Evolutionary conservation across 2,888 invertebrate genomes (phyloP).

Genomic region (Microchrysa polita): DNA sequence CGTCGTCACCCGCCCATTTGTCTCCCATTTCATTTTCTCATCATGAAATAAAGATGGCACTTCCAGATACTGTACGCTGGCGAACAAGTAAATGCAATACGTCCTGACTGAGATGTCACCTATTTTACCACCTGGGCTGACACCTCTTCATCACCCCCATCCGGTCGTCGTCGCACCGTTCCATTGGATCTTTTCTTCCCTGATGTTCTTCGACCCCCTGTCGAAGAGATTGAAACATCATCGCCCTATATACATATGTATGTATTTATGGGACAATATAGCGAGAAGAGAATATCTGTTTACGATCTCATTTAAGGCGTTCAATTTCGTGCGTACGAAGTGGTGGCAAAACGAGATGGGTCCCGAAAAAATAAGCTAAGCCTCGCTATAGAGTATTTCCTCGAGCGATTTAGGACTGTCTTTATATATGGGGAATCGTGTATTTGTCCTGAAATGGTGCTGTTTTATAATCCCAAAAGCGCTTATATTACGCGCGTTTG

Average conservation of each 20-base stretch:
- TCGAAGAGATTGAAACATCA: background rate
- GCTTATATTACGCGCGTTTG: conserved; percentile 24
- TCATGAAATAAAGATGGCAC: background rate
- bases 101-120: conserved; percentile 38
- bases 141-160: background rate
- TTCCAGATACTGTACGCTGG: background rate
- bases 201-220: background rate
- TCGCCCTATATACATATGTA: background rate
- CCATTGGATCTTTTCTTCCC: conserved; percentile 6
- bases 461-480: conserved; percentile 41
- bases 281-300: conserved; percentile 27
- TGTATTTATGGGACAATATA: background rate
- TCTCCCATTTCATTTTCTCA: background rate
- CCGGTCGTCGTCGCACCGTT: background rate
- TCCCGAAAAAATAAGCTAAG: background rate
- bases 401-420: conserved; percentile 40
- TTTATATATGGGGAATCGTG: conserved; percentile 41
- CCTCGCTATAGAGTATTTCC: background rate
- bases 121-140: conserved; percentile 29
- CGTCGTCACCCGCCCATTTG: background rate
- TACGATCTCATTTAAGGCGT: conserved; percentile 32
- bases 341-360: background rate
- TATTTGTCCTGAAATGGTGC: conserved; percentile 25
- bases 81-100: conserved; percentile 36
- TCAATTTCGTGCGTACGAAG: conserved; percentile 24